Evolutionary conservation across 2,113 vertebrate species (phyloP), one percentile per base, ranked within the genome.

Genomic region (Ciconia boyciana): DNA sequence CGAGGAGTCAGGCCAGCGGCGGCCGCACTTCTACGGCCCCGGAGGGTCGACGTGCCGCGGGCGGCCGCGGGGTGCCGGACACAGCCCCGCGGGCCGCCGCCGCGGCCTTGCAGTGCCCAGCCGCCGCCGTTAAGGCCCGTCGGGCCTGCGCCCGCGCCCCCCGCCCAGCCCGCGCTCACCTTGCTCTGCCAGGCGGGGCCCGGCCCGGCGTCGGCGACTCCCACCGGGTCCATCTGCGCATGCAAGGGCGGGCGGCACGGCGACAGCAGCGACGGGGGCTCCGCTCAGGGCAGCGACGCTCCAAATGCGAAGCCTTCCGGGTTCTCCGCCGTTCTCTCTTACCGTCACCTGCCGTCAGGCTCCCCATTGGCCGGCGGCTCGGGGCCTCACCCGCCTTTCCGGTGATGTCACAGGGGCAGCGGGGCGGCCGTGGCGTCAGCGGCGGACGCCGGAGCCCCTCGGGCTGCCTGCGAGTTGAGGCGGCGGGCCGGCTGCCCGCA

Each of bases 151-250:
- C 52, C 19, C 7, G 6, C 48, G 19, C 7, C 26, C 11, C 26
- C 16, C 6, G 10, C n/a, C 11, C 26, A 8, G 91, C 52, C n/a
- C 57, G 22, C 34, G 11, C 98, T 92, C 71, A 96, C 97, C 95
- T 96, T 97, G 88, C 39, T 91, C 44, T 58, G 96, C 96, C 97
- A 97, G 32, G 89, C 92, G 15, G 92, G 78, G 41, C 93, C 68
- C 51, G 92, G 75, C 41, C 83, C 66, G 43, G 94, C 61, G 2
- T 96, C 94, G 29, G 98, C 79, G n/a, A 98, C 76, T 93, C 90
- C 97, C 12, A 97, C 79, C 62, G 97, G 98, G 85, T 98, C 98
- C 98, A 99, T 97, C 2, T 57, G 18, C 7, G 54, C 72, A 32
- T 5, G 2, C 20, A 69, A 29, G 2, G 14, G 39, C 3, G 12